Percentiles rank a stretch among this genome's conserved stretches.
Conservation (phyloP, 2,113 vertebrate genomes). For the Ariopsis seemanni region DNA sequence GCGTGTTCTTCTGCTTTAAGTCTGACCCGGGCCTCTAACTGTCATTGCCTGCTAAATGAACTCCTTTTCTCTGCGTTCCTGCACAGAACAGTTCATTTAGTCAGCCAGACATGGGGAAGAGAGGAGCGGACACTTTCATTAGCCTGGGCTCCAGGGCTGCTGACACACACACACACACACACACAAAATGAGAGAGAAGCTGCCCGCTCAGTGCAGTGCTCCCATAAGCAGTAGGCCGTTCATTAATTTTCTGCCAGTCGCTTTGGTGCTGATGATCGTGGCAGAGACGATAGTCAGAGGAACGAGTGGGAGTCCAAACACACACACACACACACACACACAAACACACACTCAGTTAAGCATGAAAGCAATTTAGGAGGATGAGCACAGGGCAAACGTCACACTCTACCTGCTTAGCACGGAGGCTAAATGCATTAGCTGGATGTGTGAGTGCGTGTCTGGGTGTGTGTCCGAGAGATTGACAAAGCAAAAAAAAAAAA, state of each 20-base stretch:
- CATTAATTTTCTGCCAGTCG: slow-evolving; percentile 57
- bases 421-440: slow-evolving; percentile 37
- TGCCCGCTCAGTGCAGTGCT: slow-evolving; percentile 43
- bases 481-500: neutral
- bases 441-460: slow-evolving; percentile 26
- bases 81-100: slow-evolving; percentile 52
- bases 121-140: slow-evolving; percentile 64
- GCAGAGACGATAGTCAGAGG: slow-evolving; percentile 25
- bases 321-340: slow-evolving; percentile 35
- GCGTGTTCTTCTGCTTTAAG: slow-evolving; percentile 48
- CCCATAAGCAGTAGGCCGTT: slow-evolving; percentile 52
- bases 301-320: slow-evolving; percentile 12
- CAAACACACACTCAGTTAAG: slow-evolving; percentile 43
- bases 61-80: slow-evolving; percentile 49
- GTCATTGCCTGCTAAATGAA: slow-evolving; percentile 55
- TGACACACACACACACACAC: slow-evolving; percentile 30
- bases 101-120: slow-evolving; percentile 55
- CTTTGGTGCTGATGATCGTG: slow-evolving; percentile 51
- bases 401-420: slow-evolving; percentile 36
- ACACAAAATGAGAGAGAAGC: slow-evolving; percentile 29
- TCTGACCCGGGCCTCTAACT: slow-evolving; percentile 47
- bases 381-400: slow-evolving; percentile 45
- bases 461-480: slow-evolving; percentile 20
- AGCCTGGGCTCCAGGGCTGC: slow-evolving; percentile 30
- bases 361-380: slow-evolving; percentile 52